phyloP scores from a whole-genome alignment of 2,113 vertebrate genomes.

The Brienomyrus longianalis region DNA sequence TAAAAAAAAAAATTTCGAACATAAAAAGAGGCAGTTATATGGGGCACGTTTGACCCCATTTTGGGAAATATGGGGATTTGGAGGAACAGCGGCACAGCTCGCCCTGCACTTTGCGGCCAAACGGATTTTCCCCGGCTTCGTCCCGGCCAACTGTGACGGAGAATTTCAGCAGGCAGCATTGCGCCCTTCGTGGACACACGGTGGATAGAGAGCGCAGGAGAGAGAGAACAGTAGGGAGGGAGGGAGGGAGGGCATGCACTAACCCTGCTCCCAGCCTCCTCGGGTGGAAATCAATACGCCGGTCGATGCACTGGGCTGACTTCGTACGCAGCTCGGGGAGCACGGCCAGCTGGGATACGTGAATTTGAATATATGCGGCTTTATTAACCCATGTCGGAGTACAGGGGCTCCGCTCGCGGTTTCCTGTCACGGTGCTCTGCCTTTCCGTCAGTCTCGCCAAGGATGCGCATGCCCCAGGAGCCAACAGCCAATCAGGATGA shows the following conservation, averaged over 20 bases:
- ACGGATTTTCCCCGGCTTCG: not conserved
- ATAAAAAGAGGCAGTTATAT: not conserved
- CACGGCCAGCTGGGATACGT: conserved; percentile 51
- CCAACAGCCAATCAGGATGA: not conserved
- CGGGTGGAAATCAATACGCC: conserved; percentile 64
- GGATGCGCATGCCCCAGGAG: not conserved
- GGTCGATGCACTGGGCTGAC: conserved; percentile 72
- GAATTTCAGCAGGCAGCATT: not conserved
- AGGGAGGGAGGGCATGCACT: conserved; percentile 41
- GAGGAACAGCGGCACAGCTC: not conserved
- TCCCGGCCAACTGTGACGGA: not conserved
- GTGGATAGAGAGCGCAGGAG: conserved; percentile 43
- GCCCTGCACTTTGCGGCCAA: not conserved
- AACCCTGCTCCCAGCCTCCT: conserved; percentile 60
- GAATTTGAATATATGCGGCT: conserved; percentile 26
- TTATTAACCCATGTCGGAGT: conserved; percentile 27
- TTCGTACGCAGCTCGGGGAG: conserved; percentile 61
- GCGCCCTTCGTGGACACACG: conserved; percentile 7
- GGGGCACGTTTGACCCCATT: not conserved
- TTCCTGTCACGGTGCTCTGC: conserved; percentile 6
- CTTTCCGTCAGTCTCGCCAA: not conserved
- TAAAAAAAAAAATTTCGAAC: not conserved
- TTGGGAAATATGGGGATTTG: not conserved
- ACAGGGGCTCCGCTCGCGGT: not conserved
- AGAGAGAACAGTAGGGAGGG: conserved; percentile 42